phyloP scores from a whole-genome alignment of 37 sponge, comb jelly and placozoan genomes.

The Halichondria panicea region DNA sequence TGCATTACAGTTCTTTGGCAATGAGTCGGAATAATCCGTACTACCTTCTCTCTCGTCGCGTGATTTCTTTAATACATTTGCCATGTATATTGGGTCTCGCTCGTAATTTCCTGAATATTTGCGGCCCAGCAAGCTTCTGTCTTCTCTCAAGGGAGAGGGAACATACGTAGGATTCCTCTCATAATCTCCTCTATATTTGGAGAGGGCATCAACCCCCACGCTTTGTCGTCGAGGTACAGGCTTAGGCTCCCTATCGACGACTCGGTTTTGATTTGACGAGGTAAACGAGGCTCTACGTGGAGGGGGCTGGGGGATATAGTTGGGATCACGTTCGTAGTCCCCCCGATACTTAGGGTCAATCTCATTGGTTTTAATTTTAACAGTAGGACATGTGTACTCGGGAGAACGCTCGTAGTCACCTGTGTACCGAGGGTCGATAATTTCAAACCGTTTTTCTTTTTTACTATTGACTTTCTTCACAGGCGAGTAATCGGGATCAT shows the following conservation, averaged over 20 bases:
- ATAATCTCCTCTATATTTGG: constrained; percentile 49
- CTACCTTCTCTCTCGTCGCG: background rate
- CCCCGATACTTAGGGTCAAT: constrained; percentile 45
- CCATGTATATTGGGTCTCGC: constrained; percentile 31
- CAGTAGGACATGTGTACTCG: background rate
- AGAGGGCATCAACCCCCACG: background rate
- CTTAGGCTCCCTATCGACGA: background rate
- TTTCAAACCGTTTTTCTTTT: background rate
- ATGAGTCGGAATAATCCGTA: constrained; percentile 1
- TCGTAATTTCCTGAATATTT: constrained; percentile 35
- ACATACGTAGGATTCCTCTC: constrained; percentile 27
- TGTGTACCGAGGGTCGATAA: constrained; percentile 8
- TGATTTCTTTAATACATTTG: background rate
- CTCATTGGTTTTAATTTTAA: background rate
- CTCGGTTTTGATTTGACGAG: background rate
- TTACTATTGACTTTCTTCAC: background rate
- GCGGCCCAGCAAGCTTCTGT: background rate
- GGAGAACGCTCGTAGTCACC: constrained; percentile 39
- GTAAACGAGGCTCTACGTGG: background rate
- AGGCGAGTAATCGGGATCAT: constrained; percentile 24
- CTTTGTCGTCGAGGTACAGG: background rate
- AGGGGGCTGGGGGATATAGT: constrained; percentile 20
- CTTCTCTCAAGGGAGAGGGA: constrained; percentile 7
- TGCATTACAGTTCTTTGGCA: too few relatives aligned
- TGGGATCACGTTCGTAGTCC: constrained; percentile 58